Evolutionary conservation across 2,797 vertebrate genomes (phyloP).

Genomic region (Poecilia picta): DNA sequence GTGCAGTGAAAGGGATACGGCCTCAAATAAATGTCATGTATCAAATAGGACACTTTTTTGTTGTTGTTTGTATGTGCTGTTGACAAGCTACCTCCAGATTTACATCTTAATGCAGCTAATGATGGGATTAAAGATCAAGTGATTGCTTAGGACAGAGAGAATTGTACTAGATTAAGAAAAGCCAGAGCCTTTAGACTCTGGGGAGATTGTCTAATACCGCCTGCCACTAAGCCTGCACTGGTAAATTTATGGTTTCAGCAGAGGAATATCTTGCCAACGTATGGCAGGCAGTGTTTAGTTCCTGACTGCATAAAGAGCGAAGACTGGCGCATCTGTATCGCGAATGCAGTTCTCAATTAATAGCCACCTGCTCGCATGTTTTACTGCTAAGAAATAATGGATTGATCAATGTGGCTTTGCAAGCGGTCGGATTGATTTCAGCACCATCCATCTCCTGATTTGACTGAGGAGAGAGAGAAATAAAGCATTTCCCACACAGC

Average conservation of each 20-base stretch:
- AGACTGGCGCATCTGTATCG: constrained; percentile 14
- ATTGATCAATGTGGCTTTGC: constrained; percentile 6
- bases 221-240: constrained; percentile 20
- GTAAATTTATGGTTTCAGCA: constrained; percentile 31
- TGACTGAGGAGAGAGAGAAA: constrained; percentile 12
- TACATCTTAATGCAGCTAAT: constrained; percentile 12
- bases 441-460: constrained; percentile 2
- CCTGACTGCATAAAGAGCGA: constrained; percentile 5
- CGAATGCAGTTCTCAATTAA: constrained; percentile 12
- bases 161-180: constrained; percentile 30
- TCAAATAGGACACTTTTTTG: constrained; percentile 20
- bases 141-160: constrained; percentile 24
- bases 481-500: neutral
- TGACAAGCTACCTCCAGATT: constrained; percentile 23
- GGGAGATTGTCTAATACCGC: constrained; percentile 19
- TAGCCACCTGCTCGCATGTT: neutral
- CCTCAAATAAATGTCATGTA: constrained; percentile 43
- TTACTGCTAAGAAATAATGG: neutral
- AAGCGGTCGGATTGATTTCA: constrained; percentile 14
- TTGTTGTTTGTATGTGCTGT: constrained; percentile 5
- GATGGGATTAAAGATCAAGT: constrained; percentile 21
- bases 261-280: constrained; percentile 21
- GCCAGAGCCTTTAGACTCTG: neutral
- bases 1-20: constrained; percentile 8
- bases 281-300: constrained; percentile 21